Evolutionary conservation across 2,113 vertebrate species (phyloP), one percentile per base, ranked within the genome.

Genomic region (Amblyopsis rosae): DNA sequence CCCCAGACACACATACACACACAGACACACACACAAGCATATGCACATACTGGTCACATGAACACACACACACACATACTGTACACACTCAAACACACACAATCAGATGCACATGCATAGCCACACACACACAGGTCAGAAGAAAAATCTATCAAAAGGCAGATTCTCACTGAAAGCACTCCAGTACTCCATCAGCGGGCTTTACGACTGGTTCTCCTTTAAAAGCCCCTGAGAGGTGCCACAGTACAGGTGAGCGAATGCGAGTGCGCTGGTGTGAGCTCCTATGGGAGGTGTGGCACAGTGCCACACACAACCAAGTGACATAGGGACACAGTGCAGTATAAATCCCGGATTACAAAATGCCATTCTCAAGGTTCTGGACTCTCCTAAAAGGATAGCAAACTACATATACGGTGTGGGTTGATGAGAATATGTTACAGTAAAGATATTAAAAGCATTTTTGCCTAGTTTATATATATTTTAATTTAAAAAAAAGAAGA

Each of bases 121-220:
- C n/a, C 35, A 35, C 35, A 35, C 35, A 35, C 35, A 35, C 35
- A 35, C 69, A 51, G 75, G 70, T 81, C 74, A 69, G 32, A 70
- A 51, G 67, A 49, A 70, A 75, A 88, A 78, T 82, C 78, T 72
- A 77, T 90, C 67, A 63, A 61, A 65, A 68, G 69, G 59, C 76
- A 74, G 62, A 82, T 60, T 72, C 66, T 62, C 65, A 70, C 54
- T 57, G 35, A 53, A 35, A 82, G 69, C 16, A 9, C 49, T 13
- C 41, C 13, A 11, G 13, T 11, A 12, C 49, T 50, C 49, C 12
- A 12, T 50, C 26, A 26, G 26, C 26, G 1, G 10, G 15, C 48
- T 62, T 50, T 49, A 32, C 0, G 19, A 19, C 56, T 48, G 3
- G 0, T 47, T 61, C 49, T 79, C 49, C 51, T 66, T 70, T 61